These are phyloP conservation scores for Saguinus imperator DNA, from an alignment of 2,113 vertebrate species.

Conservation along the genomic window DNA sequence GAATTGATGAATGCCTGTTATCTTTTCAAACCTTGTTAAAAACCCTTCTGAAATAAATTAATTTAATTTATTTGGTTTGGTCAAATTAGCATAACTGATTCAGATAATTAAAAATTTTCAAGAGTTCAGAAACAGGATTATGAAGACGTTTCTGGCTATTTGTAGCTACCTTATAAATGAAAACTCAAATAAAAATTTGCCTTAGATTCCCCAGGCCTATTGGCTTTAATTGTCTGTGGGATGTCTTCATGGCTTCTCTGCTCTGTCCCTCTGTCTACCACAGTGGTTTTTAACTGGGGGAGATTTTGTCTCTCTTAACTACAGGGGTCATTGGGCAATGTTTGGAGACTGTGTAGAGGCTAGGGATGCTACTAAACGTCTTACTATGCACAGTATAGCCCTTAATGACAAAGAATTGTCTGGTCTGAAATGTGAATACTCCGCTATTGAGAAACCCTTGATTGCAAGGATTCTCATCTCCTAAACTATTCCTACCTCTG, in stretches of 20 bases:
- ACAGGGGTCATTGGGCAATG: neutral
- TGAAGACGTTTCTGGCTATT: neutral
- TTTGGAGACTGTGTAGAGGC: neutral
- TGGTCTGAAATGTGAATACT: neutral
- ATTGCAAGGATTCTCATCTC: neutral
- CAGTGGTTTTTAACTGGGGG: neutral
- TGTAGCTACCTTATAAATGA: neutral
- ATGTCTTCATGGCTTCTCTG: neutral
- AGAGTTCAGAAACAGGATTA: neutral
- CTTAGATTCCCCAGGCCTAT: neutral
- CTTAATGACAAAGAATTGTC: neutral
- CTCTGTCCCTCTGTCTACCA: neutral
- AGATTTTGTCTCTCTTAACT: rapidly evolving
- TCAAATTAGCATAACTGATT: neutral
- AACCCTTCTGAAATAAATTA: conserved; percentile 1
- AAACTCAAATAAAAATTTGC: neutral
- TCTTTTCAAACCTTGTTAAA: neutral
- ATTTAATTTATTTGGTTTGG: neutral
- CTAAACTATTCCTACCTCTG: neutral
- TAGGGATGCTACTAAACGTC: neutral
- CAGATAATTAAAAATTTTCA: neutral
- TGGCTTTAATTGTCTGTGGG: neutral
- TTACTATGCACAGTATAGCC: neutral
- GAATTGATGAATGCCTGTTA: neutral
- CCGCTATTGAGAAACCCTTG: neutral